Conservation (phyloP, 2,113 vertebrate species). For the Castor canadensis region DNA sequence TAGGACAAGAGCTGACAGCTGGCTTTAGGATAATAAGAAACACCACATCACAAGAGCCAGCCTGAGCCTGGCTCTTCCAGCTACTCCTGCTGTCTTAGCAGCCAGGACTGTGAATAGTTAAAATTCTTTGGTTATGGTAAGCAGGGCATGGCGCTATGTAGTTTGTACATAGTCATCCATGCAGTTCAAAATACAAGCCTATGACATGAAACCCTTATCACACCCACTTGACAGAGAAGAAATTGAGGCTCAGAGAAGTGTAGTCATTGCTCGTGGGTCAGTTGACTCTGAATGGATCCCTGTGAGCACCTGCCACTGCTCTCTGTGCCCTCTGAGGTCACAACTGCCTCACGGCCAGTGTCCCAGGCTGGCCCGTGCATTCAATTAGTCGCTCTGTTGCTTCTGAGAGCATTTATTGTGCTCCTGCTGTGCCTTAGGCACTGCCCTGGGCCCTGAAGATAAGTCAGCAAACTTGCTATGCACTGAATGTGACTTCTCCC, state of each 20-base stretch:
- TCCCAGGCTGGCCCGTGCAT: too few relatives aligned
- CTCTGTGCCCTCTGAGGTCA: too few relatives aligned
- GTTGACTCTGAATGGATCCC: too few relatives aligned
- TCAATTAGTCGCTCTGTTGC: too few relatives aligned
- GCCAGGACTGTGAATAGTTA: too few relatives aligned
- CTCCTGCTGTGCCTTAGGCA: neutral
- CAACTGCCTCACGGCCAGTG: accelerated
- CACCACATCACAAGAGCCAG: accelerated
- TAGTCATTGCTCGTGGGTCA: too few relatives aligned
- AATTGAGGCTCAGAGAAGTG: neutral
- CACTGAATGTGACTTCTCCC: too few relatives aligned
- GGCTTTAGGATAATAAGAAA: too few relatives aligned
- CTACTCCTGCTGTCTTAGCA: neutral
- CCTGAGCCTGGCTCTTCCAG: accelerated
- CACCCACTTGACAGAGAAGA: neutral
- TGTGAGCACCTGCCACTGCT: accelerated
- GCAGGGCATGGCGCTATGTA: too few relatives aligned
- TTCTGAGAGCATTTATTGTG: too few relatives aligned
- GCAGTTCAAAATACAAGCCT: accelerated
- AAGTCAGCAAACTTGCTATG: neutral
- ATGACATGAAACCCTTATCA: accelerated
- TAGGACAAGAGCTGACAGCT: neutral
- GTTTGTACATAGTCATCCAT: accelerated
- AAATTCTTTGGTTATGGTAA: accelerated
- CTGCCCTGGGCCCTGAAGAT: neutral